Conservation (phyloP, 2,113 vertebrate genomes). For the Toxotes chatareus region DNA sequence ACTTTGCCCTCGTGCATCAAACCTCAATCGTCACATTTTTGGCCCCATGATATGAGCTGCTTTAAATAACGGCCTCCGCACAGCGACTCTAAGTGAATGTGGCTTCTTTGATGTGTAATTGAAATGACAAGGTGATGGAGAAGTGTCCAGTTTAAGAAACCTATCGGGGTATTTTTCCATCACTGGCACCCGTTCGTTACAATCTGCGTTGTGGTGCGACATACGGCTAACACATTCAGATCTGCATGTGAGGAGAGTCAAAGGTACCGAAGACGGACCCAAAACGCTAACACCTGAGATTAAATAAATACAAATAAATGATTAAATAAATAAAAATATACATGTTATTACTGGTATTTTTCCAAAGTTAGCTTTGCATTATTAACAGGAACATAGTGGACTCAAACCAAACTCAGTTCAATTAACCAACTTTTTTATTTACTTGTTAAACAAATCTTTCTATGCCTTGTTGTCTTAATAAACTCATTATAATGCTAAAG, state of each 20-base stretch:
- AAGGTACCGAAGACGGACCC: slow-evolving; percentile 19
- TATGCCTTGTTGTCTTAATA: neutral
- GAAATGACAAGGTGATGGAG: slow-evolving; percentile 37
- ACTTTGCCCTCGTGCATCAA: slow-evolving; percentile 11
- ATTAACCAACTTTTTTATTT: neutral
- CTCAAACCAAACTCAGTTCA: neutral
- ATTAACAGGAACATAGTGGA: neutral
- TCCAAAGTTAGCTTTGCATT: neutral
- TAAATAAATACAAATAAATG: neutral
- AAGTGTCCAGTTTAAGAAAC: slow-evolving; percentile 43
- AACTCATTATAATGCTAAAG: neutral
- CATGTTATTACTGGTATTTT: neutral
- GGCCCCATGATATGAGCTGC: slow-evolving; percentile 4
- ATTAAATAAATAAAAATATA: slow-evolving; percentile 1
- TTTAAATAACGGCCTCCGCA: slow-evolving; percentile 50
- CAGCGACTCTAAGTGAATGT: slow-evolving; percentile 52
- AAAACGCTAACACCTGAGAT: slow-evolving; percentile 34
- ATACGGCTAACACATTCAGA: slow-evolving; percentile 62
- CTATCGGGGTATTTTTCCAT: slow-evolving; percentile 24
- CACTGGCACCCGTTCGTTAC: slow-evolving; percentile 73
- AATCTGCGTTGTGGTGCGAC: slow-evolving; percentile 80
- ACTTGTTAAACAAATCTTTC: neutral
- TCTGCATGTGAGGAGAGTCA: slow-evolving; percentile 50
- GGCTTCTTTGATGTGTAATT: slow-evolving; percentile 33
- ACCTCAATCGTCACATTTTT: slow-evolving; percentile 16